Evolutionary conservation across 2,797 vertebrate species (phyloP).

Genomic region (Prunella strophiata): DNA sequence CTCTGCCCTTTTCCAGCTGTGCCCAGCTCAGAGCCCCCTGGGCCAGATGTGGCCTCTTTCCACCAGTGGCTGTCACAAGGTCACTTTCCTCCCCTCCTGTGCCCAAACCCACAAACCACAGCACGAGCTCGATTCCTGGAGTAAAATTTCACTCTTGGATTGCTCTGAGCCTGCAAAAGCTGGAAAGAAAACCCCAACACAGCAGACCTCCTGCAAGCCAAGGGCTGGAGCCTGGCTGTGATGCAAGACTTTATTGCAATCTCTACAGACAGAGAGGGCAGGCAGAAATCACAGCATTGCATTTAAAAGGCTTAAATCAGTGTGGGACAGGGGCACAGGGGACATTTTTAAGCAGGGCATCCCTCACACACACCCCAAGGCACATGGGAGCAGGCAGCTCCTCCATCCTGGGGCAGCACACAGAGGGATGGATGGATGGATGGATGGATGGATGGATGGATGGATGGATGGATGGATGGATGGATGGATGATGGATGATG

Average conservation of each 20-base stretch:
- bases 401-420: neutral
- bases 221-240: neutral
- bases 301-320: neutral
- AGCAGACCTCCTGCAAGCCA: neutral
- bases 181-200: neutral
- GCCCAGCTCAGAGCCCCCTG: neutral
- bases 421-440: neutral
- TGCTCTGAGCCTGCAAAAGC: neutral
- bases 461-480: neutral
- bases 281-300: neutral
- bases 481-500: neutral
- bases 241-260: conserved; percentile 1
- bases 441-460: too few species aligned
- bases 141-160: neutral
- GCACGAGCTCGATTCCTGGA: accelerated
- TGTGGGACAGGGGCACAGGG: neutral
- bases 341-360: neutral
- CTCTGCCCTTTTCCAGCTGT: neutral
- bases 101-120: neutral
- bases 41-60: neutral
- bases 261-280: neutral
- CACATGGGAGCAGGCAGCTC: accelerated
- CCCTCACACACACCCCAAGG: neutral
- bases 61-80: neutral
- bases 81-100: neutral